Conservation (phyloP, 2,888 invertebrate genomes). For the Agrotis clavis region DNA sequence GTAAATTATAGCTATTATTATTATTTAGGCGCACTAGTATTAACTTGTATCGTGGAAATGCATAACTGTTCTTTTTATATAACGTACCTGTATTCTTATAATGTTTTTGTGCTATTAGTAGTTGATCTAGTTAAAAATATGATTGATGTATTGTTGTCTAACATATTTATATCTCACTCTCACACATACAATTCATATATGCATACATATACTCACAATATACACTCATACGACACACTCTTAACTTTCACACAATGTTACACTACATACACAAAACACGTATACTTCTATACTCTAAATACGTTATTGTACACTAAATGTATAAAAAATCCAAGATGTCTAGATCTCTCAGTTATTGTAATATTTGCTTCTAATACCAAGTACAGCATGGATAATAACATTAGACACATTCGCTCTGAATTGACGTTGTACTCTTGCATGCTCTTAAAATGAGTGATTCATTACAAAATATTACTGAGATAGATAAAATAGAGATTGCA, state of each 20-base stretch:
- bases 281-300: constrained; percentile 5
- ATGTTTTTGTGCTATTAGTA: background rate
- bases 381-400: background rate
- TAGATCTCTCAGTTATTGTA: background rate
- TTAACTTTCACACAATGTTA: constrained; percentile 3
- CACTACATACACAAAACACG: constrained; percentile 8
- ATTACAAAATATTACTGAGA: constrained; percentile 10
- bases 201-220: constrained; percentile 3
- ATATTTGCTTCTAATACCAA: constrained; percentile 4
- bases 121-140: constrained; percentile 1
- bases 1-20: constrained; percentile 4
- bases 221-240: constrained; percentile 4
- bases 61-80: background rate
- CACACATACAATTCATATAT: constrained; percentile 2
- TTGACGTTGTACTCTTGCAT: constrained; percentile 11
- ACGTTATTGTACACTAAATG: constrained; percentile 4
- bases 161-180: background rate
- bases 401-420: constrained; percentile 8
- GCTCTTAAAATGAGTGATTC: constrained; percentile 10
- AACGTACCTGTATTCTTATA: background rate
- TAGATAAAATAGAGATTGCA: constrained; percentile 20
- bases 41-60: constrained; percentile 1
- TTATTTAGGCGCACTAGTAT: background rate
- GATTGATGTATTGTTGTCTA: background rate
- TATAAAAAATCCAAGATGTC: background rate